Conservation (phyloP, 2,888 invertebrate species). For the Xanthia togata region DNA sequence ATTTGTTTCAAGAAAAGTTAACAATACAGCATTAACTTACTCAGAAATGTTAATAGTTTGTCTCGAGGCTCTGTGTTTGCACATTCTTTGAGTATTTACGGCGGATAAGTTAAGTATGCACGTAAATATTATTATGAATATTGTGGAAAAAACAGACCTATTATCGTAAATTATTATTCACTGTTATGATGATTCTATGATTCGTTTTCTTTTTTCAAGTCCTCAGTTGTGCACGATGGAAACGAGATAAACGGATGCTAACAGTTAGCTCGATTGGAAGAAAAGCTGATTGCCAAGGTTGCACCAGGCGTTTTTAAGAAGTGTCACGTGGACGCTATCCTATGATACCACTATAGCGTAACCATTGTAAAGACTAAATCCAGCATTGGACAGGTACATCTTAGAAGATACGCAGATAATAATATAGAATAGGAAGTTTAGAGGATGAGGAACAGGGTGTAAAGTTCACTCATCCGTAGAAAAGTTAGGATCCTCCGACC, state of each 20-base stretch:
- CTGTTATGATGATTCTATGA: slow-evolving; percentile 11
- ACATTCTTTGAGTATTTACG: slow-evolving; percentile 34
- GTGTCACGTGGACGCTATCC: not conserved
- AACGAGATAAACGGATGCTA: not conserved
- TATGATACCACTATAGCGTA: not conserved
- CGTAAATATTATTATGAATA: slow-evolving; percentile 20
- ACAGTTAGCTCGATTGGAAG: not conserved
- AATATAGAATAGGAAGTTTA: not conserved
- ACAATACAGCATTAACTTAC: slow-evolving; percentile 61
- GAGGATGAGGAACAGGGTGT: too few relatives aligned
- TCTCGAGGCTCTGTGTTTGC: slow-evolving; percentile 52
- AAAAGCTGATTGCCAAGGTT: not conserved
- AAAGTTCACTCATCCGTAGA: too few relatives aligned
- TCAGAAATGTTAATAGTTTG: slow-evolving; percentile 52
- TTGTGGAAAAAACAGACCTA: slow-evolving; percentile 28
- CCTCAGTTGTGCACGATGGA: too few relatives aligned
- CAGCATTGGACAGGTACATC: not conserved
- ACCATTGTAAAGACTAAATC: not conserved
- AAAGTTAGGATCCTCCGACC: too few relatives aligned
- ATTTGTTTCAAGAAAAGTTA: slow-evolving; percentile 61
- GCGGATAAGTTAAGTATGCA: slow-evolving; percentile 17
- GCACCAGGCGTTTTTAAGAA: not conserved
- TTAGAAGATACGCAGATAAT: not conserved
- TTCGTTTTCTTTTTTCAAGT: not conserved
- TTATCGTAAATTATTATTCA: slow-evolving; percentile 23